Evolutionary conservation across 2,888 invertebrate genomes (phyloP), one percentile per base, ranked within the genome.

Genomic region (Sisyra terminalis): DNA sequence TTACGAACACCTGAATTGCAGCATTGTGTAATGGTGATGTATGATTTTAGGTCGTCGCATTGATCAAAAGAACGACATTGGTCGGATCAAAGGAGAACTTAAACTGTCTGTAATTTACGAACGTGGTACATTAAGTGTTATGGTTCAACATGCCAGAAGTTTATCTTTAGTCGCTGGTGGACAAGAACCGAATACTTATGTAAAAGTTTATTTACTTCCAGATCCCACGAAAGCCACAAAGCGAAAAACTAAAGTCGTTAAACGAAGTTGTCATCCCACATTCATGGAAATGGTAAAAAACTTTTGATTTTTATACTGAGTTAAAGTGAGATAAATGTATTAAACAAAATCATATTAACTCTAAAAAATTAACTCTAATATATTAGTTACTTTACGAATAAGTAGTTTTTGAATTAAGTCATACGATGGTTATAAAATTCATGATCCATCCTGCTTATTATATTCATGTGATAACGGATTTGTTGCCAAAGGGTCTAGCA

Each of bases 151-250:
- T 66, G 93, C 88, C 5, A 79, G 90, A 58, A 87, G 88, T 49
- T 69, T 96, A 48, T 84, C 86, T 0, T 66, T 76, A 57, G 73
- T 85, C 39, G 73, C 81, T 8, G 83, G 82, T 52, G 79, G 79
- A 6, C 75, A 87, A 56, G 87, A 87, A 56, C 89, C 88, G 8
- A 86, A 84, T 50, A 85, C 88, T 6, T 89, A 89, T 55, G 88
- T 89, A 44, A 89, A 89, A 69, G 85, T 83, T 41, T 97, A 97
- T 62, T 68, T 98, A 46, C 77, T 88, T 52, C 96, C 97, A 7
- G 96, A 97, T 61, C 78, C 81, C 15, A 77, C 78, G 44, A 94
- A 94, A 64, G 78, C 75, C 50, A 94, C 96, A 11, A 98, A 98
- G 64, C 71, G 92, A 41, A 98, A 98, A 65, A 97, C 97, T 1